These are phyloP conservation scores for Fopius arisanus DNA, from an alignment of 1,140 invertebrate genomes.

Conservation along the genomic window DNA sequence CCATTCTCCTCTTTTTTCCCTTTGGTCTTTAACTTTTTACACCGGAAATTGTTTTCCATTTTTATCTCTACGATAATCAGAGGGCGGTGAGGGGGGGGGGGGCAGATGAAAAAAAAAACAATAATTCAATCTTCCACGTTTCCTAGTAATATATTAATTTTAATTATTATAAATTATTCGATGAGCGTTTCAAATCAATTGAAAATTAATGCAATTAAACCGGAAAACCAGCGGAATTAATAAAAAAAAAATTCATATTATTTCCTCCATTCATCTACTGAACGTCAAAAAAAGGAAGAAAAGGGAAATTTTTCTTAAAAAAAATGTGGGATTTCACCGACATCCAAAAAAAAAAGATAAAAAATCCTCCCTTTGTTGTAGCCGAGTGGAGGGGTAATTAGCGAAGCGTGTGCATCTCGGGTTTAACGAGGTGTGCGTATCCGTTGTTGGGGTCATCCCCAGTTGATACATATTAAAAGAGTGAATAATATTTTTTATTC, in stretches of 20 bases:
- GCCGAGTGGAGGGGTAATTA: neutral
- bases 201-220: too few relatives aligned
- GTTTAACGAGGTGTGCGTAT: neutral
- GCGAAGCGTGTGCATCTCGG: constrained; percentile 2
- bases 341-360: neutral
- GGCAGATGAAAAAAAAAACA: too few relatives aligned
- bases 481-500: neutral
- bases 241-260: too few relatives aligned
- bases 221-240: too few relatives aligned
- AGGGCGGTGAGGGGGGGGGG: too few relatives aligned
- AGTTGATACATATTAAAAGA: neutral
- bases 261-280: neutral
- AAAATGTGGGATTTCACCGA: neutral
- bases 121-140: too few relatives aligned
- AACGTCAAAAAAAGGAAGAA: neutral
- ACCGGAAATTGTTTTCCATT: too few relatives aligned
- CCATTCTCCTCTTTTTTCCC: neutral
- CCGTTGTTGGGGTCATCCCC: neutral
- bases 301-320: neutral
- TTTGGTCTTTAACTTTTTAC: neutral
- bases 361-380: neutral
- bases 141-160: too few relatives aligned
- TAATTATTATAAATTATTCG: too few relatives aligned
- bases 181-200: too few relatives aligned
- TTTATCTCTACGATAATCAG: too few relatives aligned